Percentiles rank a stretch among this genome's conserved stretches.
Conservation (phyloP, 2,797 vertebrate species). For the Numenius phaeopus region DNA sequence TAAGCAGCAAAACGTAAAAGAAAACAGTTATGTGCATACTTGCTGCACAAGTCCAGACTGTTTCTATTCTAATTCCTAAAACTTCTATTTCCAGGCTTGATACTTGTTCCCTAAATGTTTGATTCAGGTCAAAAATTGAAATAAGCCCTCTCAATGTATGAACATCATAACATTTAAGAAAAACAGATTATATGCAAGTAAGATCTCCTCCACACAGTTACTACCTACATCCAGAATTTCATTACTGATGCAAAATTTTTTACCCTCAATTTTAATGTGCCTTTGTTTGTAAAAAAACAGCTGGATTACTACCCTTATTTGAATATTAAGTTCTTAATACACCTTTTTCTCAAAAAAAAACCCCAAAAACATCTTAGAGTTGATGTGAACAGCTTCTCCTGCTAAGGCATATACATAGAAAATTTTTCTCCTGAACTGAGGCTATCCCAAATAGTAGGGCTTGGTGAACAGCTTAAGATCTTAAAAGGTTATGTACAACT, state of each 20-base stretch:
- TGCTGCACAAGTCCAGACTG: neutral
- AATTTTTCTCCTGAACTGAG: neutral
- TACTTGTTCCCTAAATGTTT: neutral
- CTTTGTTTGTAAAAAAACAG: neutral
- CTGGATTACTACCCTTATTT: neutral
- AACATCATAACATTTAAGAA: neutral
- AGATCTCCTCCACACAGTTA: neutral
- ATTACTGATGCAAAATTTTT: neutral
- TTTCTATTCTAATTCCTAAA: neutral
- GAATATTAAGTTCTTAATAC: neutral
- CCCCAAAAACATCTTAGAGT: neutral
- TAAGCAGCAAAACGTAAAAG: neutral
- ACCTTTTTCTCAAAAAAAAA: neutral
- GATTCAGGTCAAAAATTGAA: neutral
- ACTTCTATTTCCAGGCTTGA: neutral
- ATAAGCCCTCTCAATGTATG: neutral
- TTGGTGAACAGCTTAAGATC: neutral
- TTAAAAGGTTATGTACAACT: neutral
- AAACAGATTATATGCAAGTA: neutral
- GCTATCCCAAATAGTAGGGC: neutral
- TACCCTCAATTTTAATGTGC: neutral
- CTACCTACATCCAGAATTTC: neutral
- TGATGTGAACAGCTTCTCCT: neutral
- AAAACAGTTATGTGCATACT: neutral
- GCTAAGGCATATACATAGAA: neutral